phyloP scores from a whole-genome alignment of 2,888 invertebrate genomes.

The Dendrolimus houi region DNA sequence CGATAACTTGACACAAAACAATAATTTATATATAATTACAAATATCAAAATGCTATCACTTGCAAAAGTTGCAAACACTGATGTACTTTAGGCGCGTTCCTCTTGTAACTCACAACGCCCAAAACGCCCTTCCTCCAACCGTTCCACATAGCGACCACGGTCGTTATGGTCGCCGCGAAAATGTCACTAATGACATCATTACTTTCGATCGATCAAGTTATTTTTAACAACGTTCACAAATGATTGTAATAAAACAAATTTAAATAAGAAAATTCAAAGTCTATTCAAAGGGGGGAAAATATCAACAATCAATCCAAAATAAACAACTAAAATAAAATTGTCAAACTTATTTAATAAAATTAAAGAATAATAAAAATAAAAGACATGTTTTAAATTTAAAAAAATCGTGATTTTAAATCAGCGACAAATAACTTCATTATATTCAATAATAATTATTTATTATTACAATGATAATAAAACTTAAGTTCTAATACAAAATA shows the following conservation, averaged over 20 bases:
- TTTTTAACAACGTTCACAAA: not conserved
- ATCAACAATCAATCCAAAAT: not conserved
- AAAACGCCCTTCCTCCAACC: no score
- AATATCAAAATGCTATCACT: not conserved
- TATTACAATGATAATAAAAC: conserved; percentile 34
- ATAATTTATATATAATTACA: not conserved
- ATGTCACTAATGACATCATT: no score
- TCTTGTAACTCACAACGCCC: no score
- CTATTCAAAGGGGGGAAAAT: no score
- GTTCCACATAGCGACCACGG: no score
- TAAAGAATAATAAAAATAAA: conserved; percentile 49
- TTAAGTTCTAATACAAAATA: conserved; percentile 51
- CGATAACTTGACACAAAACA: not conserved
- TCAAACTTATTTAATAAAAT: conserved; percentile 18
- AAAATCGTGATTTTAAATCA: conserved; percentile 57
- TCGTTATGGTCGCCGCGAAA: no score
- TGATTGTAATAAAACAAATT: not conserved
- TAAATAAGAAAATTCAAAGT: no score
- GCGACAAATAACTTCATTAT: conserved; percentile 26
- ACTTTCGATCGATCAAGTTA: no score
- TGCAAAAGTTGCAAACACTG: not conserved
- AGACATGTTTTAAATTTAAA: conserved; percentile 11
- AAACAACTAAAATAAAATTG: conserved; percentile 2
- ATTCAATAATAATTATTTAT: not conserved
- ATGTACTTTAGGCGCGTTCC: not conserved